Conservation (phyloP, 2,113 vertebrate species). For the Datnioides undecimradiatus region DNA sequence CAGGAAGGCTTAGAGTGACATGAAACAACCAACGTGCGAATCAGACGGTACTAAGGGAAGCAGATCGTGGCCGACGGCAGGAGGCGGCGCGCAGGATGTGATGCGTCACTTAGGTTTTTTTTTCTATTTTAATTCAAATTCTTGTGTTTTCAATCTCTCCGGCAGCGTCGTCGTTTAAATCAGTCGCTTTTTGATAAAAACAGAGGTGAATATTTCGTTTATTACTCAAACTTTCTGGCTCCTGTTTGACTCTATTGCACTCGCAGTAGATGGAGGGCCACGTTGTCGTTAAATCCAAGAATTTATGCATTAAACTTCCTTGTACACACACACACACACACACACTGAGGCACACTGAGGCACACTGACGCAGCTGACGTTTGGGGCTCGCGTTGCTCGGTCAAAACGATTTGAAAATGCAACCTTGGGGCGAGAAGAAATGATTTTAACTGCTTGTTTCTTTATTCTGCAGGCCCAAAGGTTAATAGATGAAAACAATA, state of each 20-base stretch:
- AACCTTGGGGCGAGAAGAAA: no score
- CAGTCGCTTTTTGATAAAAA: neutral
- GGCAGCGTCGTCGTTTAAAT: neutral
- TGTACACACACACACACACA: no score
- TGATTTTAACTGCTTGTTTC: neutral
- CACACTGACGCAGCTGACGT: no score
- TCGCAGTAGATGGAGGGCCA: no score
- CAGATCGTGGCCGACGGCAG: neutral
- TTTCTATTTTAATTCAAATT: neutral
- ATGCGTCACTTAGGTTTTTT: no score
- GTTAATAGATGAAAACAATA: neutral
- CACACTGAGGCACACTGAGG: no score
- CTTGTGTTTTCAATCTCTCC: neutral
- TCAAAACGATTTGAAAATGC: neutral
- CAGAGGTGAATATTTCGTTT: no score
- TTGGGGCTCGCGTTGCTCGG: no score
- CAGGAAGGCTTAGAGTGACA: constrained; percentile 20
- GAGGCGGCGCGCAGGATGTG: no score
- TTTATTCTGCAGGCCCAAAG: neutral
- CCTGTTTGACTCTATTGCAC: neutral
- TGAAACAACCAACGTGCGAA: neutral
- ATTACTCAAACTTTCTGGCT: no score
- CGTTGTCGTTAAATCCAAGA: no score
- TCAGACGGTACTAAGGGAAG: neutral
- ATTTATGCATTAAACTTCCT: no score